Evolutionary conservation across 2,888 invertebrate genomes (phyloP).

Genomic region (Synergus itoensis): DNA sequence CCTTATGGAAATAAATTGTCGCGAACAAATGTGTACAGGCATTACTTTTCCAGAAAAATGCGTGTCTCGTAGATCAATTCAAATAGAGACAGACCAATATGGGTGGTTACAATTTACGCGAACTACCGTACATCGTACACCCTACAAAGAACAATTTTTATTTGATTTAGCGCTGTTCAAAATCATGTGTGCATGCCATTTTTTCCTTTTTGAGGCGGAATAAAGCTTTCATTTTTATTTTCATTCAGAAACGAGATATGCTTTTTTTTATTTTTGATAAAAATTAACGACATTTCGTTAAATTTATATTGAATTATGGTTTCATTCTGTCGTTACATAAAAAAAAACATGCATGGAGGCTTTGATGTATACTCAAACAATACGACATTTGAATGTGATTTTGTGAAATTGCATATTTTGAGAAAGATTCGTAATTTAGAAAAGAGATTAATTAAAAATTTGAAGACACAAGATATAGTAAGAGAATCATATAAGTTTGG

Average conservation of each 20-base stretch:
- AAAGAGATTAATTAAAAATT: conserved; percentile 27
- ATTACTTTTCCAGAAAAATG: conserved; percentile 34
- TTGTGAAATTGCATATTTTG: conserved; percentile 15
- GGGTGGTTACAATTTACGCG: conserved; percentile 36
- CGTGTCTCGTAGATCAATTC: conserved; percentile 36
- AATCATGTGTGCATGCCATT: not conserved
- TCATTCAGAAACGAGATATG: too few species aligned
- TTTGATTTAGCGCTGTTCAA: conserved; percentile 38
- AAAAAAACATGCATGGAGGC: too few species aligned
- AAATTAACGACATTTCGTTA: too few species aligned
- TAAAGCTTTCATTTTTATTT: not conserved
- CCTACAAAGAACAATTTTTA: conserved; percentile 21
- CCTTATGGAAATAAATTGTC: conserved; percentile 49
- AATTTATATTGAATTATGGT: too few species aligned
- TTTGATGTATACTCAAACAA: too few species aligned
- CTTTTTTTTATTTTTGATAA: too few species aligned
- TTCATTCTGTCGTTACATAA: too few species aligned
- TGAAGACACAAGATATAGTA: conserved; percentile 19
- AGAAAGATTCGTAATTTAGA: conserved; percentile 6
- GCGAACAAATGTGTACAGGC: conserved; percentile 23
- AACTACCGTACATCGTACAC: not conserved
- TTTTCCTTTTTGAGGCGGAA: not conserved
- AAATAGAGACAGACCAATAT: conserved; percentile 40
- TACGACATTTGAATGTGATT: not conserved
- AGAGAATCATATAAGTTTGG: conserved; percentile 31